Evolutionary conservation across 2,797 vertebrate genomes (phyloP), one percentile per base, ranked within the genome.

Genomic region (Nothura maculosa): DNA sequence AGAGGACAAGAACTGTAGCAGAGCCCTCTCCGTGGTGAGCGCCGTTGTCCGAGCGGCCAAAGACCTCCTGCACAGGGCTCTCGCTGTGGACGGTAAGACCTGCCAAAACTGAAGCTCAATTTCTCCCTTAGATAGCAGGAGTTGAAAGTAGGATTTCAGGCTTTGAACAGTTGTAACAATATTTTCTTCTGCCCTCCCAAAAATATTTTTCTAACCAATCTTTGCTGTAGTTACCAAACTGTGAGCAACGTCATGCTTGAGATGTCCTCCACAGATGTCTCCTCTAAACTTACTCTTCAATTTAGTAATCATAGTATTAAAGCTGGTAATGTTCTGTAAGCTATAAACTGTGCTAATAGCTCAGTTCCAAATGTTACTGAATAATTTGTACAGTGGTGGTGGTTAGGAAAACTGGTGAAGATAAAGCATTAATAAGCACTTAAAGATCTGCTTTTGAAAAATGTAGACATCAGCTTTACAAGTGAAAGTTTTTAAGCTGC

Each of bases 1-100:
- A 96, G 99, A 99, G 95, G 99, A 99, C 96, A 99, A 99, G 97
- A 99, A 99, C 94, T 99, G 99, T 94, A 99, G 98, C 97, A 98
- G 99, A 85, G 98, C 99, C 62, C 98, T 99, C 40, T 99, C 99
- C 90, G 99, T 99, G 11, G 99, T 99, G 85, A 99, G 98, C 45
- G 99, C 99, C 74, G 99, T 99, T 93, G 99, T 99, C 70, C 98
- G 98, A 95, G 99, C 99, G 34, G 99, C 99, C 42, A 99, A 99
- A 96, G 99, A 99, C 95, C 98, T 99, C 73, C 98, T 99, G 85
- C 99, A 99, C 96, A 98, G 99, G 94, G 99, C 99, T 50, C 99
- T 99, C 96, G 99, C 99, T 96, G 99, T 99, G 34, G 99, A 99
- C 86, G 99, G 99, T 99, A 98, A 99, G 98, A 72, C 55, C 89